Evolutionary conservation across 2,797 vertebrate species (phyloP).

Genomic region (Megalops cyprinoides): DNA sequence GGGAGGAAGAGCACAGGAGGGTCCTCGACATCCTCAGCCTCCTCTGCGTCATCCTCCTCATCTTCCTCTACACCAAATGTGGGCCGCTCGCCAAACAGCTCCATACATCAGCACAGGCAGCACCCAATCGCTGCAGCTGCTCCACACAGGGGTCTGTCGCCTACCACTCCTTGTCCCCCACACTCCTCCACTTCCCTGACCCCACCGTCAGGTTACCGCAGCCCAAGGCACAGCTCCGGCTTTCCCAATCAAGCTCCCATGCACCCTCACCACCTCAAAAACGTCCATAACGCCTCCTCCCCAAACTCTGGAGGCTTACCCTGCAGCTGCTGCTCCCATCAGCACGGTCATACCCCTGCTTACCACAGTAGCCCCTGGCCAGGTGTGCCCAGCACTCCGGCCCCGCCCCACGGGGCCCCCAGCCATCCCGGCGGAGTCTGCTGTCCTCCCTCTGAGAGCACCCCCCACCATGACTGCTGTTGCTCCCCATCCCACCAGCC

Average conservation of each 20-base stretch:
- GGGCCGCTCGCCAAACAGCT: conserved; percentile 59
- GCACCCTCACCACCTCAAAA: conserved; percentile 46
- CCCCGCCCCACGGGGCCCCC: conserved; percentile 38
- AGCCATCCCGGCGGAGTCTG: conserved; percentile 22
- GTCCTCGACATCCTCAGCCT: conserved; percentile 45
- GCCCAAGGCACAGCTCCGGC: conserved; percentile 51
- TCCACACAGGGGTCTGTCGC: conserved; percentile 51
- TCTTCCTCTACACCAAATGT: conserved; percentile 62
- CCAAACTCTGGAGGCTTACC: conserved; percentile 48
- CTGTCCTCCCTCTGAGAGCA: conserved; percentile 40
- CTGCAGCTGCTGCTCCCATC: conserved; percentile 71
- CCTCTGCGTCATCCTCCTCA: conserved; percentile 58
- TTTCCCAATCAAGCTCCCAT: conserved; percentile 58
- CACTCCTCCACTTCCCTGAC: conserved; percentile 25
- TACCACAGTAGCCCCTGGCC: conserved; percentile 66
- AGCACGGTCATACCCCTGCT: conserved; percentile 61
- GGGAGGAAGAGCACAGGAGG: conserved; percentile 54
- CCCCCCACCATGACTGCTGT: conserved; percentile 61
- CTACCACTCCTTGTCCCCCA: conserved; percentile 35
- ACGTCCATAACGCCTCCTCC: conserved; percentile 76
- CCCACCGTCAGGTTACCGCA: conserved; percentile 48
- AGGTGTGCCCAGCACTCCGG: conserved; percentile 48
- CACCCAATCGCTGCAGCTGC: conserved; percentile 41
- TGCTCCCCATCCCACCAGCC: conserved; percentile 57
- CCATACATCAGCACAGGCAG: conserved; percentile 55